Base-by-base conservation (phyloP, 1,140 invertebrate species). In the Subanguina moxae region DNA sequence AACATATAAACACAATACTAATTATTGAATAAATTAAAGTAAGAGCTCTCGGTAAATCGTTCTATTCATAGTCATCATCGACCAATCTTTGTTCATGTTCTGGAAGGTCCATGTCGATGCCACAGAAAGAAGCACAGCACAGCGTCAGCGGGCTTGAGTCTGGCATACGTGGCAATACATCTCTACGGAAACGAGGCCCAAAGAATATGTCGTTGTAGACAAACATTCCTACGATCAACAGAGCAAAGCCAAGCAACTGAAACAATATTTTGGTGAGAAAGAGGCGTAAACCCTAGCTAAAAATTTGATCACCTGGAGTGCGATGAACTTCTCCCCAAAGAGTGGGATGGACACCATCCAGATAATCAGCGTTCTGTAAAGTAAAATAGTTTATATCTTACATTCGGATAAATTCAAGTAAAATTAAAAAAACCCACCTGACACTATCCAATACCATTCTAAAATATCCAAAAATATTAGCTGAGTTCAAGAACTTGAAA, bases 311-410 rank as follows among this genome's bases (percentile, higher is more conserved):
- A 74, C 72, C 75, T 74, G 72, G 17, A 78, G 45, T 77, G 88
- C 87, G 82, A 91, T 89, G 78, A 94, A 92, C 0, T 76, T 70
- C 83, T 95, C 91, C 88, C 90, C 92, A 5, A 84, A 78, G 15
- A 92, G 83, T 7, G 82, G 83, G 28, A 96, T 84, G 0, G 89
- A 90, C 45, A 92, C 86, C 30, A 87, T 82, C 92, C 92, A 97
- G 77, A 96, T 91, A 1, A 94, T 86, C 13, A 96, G 84, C 0
- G 92, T 94, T 70, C 93, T 38, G 32, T 38, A 38, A 38, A 38
- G n/a, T n/a, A n/a, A n/a, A n/a, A n/a, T n/a, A n/a, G n/a, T n/a
- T n/a, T n/a, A n/a, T n/a, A n/a, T n/a, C n/a, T n/a, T n/a, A n/a
- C n/a, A n/a, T n/a, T n/a, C n/a, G n/a, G n/a, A n/a, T n/a, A n/a